A percentile compares a stretch with the other conserved stretches of the same genome.
Conservation (phyloP, 1,140 invertebrate species). For the Aphis craccivora region DNA sequence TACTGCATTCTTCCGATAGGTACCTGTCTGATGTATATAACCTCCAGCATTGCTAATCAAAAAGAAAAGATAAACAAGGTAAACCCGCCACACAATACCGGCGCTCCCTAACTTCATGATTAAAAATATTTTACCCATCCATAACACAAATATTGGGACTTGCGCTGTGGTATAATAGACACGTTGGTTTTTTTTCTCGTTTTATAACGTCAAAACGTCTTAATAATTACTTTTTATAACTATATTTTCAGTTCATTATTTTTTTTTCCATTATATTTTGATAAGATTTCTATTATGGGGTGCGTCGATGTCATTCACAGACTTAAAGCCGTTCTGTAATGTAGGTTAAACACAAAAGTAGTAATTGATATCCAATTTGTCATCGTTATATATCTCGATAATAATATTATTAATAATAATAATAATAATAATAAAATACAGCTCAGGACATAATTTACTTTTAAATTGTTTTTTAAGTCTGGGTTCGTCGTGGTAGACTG, state of each 20-base stretch:
- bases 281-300: not conserved
- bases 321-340: not conserved
- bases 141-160: not conserved
- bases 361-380: conserved; percentile 1
- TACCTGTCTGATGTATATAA: not conserved
- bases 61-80: not conserved
- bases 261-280: not conserved
- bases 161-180: not conserved
- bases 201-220: not conserved
- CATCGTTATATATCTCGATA: not conserved
- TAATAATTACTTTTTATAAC: conserved; percentile 15
- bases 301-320: not conserved
- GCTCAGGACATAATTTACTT: not conserved
- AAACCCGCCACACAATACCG: not conserved
- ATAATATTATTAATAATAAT: not conserved
- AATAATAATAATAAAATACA: not conserved
- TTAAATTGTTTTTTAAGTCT: not conserved
- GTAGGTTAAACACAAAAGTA: not conserved
- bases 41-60: not conserved
- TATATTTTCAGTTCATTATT: not conserved
- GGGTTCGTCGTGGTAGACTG: not conserved
- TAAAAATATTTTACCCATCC: not conserved
- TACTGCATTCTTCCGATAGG: not conserved
- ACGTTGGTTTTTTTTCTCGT: not conserved
- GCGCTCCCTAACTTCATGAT: not conserved